Evolutionary conservation across 2,888 invertebrate genomes (phyloP).

Genomic region (Perithous albicinctus): DNA sequence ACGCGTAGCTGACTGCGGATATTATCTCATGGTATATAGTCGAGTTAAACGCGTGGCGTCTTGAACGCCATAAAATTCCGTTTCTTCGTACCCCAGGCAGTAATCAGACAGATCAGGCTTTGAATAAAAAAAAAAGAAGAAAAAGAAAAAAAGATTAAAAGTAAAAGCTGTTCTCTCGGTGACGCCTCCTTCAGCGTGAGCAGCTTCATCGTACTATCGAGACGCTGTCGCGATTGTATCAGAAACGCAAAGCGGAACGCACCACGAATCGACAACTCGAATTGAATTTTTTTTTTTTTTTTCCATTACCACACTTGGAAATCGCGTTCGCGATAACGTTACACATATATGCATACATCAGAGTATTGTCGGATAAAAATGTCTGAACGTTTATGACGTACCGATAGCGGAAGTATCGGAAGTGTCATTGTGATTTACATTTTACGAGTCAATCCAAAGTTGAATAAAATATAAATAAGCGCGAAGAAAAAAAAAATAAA

Average conservation of each 20-base stretch:
- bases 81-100: conserved; percentile 3
- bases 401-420: background rate
- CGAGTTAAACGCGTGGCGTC: conserved; percentile 5
- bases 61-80: background rate
- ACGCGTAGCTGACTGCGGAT: conserved; percentile 3
- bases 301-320: background rate
- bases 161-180: background rate
- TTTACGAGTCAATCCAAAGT: conserved; percentile 18
- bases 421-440: conserved; percentile 28
- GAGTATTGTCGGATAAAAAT: background rate
- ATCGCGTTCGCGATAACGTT: too few relatives aligned
- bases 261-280: background rate
- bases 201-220: background rate
- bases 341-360: too few relatives aligned
- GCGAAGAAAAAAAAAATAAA: too few relatives aligned
- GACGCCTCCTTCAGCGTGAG: background rate
- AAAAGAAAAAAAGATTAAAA: too few relatives aligned
- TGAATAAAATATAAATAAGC: conserved; percentile 31
- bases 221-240: background rate
- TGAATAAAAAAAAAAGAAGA: too few relatives aligned
- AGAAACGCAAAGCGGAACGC: background rate
- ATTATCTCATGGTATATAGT: background rate
- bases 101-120: conserved; percentile 29
- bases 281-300: too few relatives aligned
- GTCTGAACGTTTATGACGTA: background rate